Conservation (phyloP, 2,113 vertebrate species). For the Beaufortia kweichowensis region DNA sequence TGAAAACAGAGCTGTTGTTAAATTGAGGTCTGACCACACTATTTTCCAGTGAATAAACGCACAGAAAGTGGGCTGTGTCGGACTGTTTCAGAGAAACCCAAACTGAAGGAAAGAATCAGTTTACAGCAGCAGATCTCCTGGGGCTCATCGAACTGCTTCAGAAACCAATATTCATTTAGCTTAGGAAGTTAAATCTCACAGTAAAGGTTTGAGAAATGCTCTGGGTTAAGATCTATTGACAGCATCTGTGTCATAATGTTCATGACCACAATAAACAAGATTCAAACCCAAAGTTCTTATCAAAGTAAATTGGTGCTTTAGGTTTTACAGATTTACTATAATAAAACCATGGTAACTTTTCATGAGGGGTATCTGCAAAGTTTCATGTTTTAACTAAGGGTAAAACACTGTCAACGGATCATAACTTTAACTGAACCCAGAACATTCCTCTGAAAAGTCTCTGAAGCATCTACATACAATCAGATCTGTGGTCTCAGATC, state of each 20-base stretch:
- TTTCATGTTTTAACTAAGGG: too few relatives aligned
- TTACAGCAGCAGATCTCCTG: not conserved
- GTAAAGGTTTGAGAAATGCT: not conserved
- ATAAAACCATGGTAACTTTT: too few relatives aligned
- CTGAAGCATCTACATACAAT: constrained; percentile 31
- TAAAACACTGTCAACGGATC: too few relatives aligned
- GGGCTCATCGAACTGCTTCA: not conserved
- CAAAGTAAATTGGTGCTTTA: too few relatives aligned
- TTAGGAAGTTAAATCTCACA: not conserved
- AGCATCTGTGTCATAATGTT: too few relatives aligned
- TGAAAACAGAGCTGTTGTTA: constrained; percentile 43
- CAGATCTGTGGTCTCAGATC: constrained; percentile 45
- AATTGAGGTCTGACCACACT: constrained; percentile 41
- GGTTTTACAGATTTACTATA: too few relatives aligned
- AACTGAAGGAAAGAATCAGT: not conserved
- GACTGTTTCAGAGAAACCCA: constrained; percentile 30
- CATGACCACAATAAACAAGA: too few relatives aligned
- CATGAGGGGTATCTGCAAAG: too few relatives aligned
- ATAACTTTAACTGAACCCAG: too few relatives aligned
- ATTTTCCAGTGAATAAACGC: constrained; percentile 34
- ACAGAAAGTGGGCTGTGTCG: constrained; percentile 35
- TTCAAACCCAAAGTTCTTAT: too few relatives aligned
- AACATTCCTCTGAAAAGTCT: not conserved
- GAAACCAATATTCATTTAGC: not conserved
- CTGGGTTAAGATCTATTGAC: not conserved